Conservation (phyloP, 2,797 vertebrate genomes). For the Spatula clypeata region DNA sequence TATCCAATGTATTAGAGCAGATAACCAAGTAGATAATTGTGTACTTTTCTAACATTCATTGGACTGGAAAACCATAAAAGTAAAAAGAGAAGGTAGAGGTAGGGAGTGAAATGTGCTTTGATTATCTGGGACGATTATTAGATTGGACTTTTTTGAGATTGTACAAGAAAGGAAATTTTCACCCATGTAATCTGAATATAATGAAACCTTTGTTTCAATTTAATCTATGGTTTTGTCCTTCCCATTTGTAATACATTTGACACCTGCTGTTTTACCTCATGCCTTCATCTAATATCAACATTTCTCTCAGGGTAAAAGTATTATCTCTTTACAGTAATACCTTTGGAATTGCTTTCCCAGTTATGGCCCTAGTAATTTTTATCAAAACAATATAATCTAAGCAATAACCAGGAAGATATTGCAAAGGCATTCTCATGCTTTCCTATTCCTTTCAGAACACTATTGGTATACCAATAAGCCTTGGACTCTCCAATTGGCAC, state of each 20-base stretch:
- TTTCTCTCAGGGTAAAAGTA: constrained; percentile 46
- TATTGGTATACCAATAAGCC: neutral
- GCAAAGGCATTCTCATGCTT: neutral
- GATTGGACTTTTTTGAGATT: constrained; percentile 12
- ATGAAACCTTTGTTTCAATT: constrained; percentile 58
- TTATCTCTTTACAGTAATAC: constrained; percentile 59
- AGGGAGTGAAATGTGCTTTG: constrained; percentile 56
- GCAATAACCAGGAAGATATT: neutral
- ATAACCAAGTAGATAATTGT: constrained; percentile 5
- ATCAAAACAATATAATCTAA: constrained; percentile 49
- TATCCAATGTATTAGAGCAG: neutral
- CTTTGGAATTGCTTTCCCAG: constrained; percentile 47
- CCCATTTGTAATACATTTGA: constrained; percentile 55
- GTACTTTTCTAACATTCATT: neutral
- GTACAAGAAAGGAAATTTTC: constrained; percentile 24
- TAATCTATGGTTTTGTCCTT: constrained; percentile 57
- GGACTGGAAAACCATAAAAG: constrained; percentile 32
- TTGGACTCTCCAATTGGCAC: neutral
- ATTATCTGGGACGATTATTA: constrained; percentile 60
- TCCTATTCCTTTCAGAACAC: neutral
- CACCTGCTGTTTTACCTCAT: constrained; percentile 54
- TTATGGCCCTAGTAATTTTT: constrained; percentile 30
- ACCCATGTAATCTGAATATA: constrained; percentile 12
- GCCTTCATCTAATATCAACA: neutral
- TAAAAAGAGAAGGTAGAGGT: constrained; percentile 40